These are phyloP conservation scores for Speoplatyrhinus poulsoni DNA, from an alignment of 2,113 vertebrate species.

Conservation along the genomic window DNA sequence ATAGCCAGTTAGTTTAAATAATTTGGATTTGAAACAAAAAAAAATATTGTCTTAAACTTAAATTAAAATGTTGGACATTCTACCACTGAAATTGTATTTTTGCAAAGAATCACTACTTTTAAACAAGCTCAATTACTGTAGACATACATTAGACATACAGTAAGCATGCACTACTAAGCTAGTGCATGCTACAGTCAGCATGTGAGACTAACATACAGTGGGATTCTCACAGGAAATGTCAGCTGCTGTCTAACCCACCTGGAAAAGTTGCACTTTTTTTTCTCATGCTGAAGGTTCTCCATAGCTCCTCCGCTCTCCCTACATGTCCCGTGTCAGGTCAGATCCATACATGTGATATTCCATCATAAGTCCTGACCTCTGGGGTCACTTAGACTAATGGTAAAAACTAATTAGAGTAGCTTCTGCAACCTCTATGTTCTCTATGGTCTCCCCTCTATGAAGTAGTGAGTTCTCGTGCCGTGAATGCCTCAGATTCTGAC, in stretches of 20 bases:
- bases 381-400: conserved; percentile 13
- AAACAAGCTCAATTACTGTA: background rate
- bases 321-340: conserved; percentile 34
- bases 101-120: background rate
- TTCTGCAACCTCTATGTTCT: conserved; percentile 17
- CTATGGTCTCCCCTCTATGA: conserved; percentile 36
- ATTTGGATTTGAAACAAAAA: too few relatives aligned
- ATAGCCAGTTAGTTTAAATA: too few relatives aligned
- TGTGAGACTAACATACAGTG: too few relatives aligned
- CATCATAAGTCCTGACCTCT: conserved; percentile 39
- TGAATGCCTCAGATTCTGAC: conserved; percentile 68
- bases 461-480: conserved; percentile 42
- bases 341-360: conserved; percentile 28
- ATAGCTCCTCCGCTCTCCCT: conserved; percentile 44
- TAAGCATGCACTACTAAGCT: background rate
- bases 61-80: background rate
- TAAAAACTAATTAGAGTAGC: conserved; percentile 10
- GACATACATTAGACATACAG: background rate
- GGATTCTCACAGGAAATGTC: background rate
- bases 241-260: conserved; percentile 64
- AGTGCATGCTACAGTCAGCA: too few relatives aligned
- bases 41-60: background rate
- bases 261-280: conserved; percentile 50
- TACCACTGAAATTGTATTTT: background rate
- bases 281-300: conserved; percentile 51